Percentiles rank a stretch among this genome's conserved stretches.
Conservation (phyloP, 2,888 invertebrate genomes). For the Drosophila eohydei region DNA sequence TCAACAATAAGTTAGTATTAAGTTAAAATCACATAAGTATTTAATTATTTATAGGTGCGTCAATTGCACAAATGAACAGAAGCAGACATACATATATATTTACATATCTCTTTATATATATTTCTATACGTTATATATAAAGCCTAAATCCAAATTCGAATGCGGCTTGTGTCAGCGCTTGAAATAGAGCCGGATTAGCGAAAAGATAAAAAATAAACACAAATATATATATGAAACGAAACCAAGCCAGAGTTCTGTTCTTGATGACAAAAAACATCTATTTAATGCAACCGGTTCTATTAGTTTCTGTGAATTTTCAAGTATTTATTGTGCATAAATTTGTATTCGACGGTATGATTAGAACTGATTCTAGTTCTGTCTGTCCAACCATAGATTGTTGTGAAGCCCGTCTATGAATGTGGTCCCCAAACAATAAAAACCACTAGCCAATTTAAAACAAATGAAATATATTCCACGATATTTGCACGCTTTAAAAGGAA, state of each 20-base stretch:
- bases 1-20: conserved; percentile 31
- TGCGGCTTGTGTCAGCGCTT: conserved; percentile 26
- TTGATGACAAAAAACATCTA: not conserved
- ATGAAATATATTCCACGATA: conserved; percentile 4
- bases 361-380: conserved; percentile 31
- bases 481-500: not conserved
- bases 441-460: conserved; percentile 9
- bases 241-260: conserved; percentile 8
- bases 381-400: conserved; percentile 31
- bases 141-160: conserved; percentile 1
- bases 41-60: conserved; percentile 19
- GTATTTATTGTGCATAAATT: conserved; percentile 68
- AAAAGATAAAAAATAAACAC: not conserved
- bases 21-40: conserved; percentile 20
- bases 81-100: not conserved
- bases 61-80: conserved; percentile 11
- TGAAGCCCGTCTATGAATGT: conserved; percentile 33
- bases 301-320: conserved; percentile 57
- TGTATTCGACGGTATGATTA: conserved; percentile 26
- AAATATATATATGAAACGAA: conserved; percentile 6
- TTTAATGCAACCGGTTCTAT: conserved; percentile 71
- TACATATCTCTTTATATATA: not conserved
- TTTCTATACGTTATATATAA: not conserved
- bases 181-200: conserved; percentile 22
- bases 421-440: conserved; percentile 14